Evolutionary conservation across 2,888 invertebrate genomes (phyloP), one percentile per base, ranked within the genome.

Genomic region (Nemurella pictetii): DNA sequence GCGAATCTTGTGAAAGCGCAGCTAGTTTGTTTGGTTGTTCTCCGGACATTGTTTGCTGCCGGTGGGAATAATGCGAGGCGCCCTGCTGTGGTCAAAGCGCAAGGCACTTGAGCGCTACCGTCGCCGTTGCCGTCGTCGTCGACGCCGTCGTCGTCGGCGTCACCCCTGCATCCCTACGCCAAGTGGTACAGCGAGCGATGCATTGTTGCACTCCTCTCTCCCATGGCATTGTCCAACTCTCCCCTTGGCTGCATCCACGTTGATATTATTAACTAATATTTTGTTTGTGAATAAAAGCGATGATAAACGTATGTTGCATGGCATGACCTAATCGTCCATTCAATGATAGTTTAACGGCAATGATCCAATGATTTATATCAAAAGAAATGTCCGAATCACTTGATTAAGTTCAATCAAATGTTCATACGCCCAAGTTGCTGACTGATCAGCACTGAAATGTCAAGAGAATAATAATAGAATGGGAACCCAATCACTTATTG

Each of bases 41-140:
- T 29, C 55, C 55, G 55, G 55, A 55, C 28, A 78, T 30, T 78
- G 78, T 78, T 78, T 78, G 78, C 30, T 9, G 28, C 12, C 12
- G 28, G 30, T 28, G 78, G 78, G 30, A 78, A 78, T 78, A 30
- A 0, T 9, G n/a, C 12, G 28, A 29, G 78, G 30, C 78, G 78
- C 78, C 78, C 78, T 30, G 27, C 78, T 7, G 78, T 78, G 78
- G 78, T 78, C 78, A 78, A 78, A 78, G n/a, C 78, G n/a, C n/a
- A 29, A 1, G 28, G 28, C 30, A 78, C 78, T 78, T 78, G 78
- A 78, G 78, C 26, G 78, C 20, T 78, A 5, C 30, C n/a, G 78
- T 30, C 78, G 30, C 78, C 74, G 15, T n/a, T n/a, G n/a, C 30
- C n/a, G 78, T 30, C 78, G 30, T 30, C 55, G 55, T 15, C 55